phyloP scores from a whole-genome alignment of 2,113 vertebrate genomes.

The Gobio gobio region DNA sequence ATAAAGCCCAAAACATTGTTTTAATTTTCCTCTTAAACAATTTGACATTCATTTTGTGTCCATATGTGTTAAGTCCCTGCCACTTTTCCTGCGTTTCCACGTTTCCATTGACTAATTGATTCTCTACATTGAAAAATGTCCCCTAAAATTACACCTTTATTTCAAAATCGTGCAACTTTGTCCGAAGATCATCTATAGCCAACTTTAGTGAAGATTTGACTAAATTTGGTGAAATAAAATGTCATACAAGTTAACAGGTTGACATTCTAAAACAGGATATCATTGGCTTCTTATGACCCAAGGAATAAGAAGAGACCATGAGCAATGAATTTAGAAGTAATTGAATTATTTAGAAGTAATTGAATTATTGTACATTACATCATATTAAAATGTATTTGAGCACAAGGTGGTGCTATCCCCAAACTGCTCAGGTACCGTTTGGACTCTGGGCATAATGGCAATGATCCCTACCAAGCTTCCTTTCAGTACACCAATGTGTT shows the following conservation, averaged over 20 bases:
- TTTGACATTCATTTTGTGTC: no score
- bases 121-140: no score
- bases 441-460: neutral
- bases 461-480: neutral
- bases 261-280: neutral
- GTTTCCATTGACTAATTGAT: no score
- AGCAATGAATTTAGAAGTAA: neutral
- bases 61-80: no score
- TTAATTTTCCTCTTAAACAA: no score
- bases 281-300: neutral
- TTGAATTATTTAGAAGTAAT: neutral
- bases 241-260: neutral
- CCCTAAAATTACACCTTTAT: no score
- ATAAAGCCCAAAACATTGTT: no score
- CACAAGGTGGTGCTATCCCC: neutral
- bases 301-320: neutral
- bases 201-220: neutral
- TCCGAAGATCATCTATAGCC: neutral
- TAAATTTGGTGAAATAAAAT: neutral
- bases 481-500: neutral
- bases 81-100: no score
- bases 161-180: no score
- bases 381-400: neutral
- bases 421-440: neutral
- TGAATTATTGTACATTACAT: no score